These are phyloP conservation scores for Mactromeris polynyma DNA, from an alignment of 2,888 invertebrate genomes.

Conservation along the genomic window DNA sequence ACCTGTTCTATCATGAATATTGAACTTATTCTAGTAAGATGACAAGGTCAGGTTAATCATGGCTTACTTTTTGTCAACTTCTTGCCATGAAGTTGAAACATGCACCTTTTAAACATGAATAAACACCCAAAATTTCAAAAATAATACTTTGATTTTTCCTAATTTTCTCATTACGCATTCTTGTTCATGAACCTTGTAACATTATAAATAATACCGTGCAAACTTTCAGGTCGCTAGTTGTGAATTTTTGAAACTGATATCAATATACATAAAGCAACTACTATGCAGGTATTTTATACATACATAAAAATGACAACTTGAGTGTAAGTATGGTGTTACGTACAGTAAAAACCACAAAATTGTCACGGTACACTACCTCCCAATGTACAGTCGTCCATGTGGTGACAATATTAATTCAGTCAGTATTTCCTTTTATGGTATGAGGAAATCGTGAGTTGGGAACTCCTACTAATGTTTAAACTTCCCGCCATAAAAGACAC, in stretches of 20 bases:
- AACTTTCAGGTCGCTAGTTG: not conserved
- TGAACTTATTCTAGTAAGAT: not conserved
- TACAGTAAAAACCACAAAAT: not conserved
- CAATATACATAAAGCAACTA: not conserved
- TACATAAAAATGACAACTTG: not conserved
- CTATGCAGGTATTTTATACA: not conserved
- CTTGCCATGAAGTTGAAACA: not conserved
- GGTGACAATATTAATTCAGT: not conserved
- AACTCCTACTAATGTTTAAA: slow-evolving; percentile 2
- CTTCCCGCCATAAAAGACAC: not conserved
- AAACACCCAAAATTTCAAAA: not conserved
- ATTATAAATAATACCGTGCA: not conserved
- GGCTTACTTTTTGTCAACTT: not conserved
- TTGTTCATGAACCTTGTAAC: not conserved
- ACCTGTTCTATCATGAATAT: no score
- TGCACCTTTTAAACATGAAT: not conserved
- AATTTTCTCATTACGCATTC: not conserved
- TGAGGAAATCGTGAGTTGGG: not conserved
- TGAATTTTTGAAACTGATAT: not conserved
- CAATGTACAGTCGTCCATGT: not conserved
- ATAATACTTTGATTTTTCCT: not conserved
- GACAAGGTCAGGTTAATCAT: not conserved
- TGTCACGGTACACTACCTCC: not conserved
- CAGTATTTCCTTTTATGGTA: not conserved
- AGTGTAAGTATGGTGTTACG: not conserved